phyloP scores from a whole-genome alignment of 2,113 vertebrate genomes.

The Alces alces region DNA sequence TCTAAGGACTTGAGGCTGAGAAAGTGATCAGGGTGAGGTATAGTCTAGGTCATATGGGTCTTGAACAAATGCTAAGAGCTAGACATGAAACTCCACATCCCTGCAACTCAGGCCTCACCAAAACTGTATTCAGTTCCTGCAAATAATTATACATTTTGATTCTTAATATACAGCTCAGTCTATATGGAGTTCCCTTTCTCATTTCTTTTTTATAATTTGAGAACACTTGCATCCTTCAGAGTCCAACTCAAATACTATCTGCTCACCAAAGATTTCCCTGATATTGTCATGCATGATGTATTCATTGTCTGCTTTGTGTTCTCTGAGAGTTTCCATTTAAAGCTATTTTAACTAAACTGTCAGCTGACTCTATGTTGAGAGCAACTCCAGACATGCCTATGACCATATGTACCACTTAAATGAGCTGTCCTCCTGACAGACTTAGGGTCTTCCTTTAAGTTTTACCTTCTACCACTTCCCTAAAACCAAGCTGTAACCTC shows the following conservation, averaged over 20 bases:
- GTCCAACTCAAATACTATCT: not conserved
- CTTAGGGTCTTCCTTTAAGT: not conserved
- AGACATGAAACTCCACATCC: not conserved
- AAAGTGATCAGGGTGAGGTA: not conserved
- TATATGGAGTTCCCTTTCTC: not conserved
- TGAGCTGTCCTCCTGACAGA: not conserved
- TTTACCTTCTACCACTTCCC: not conserved
- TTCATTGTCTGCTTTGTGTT: not conserved
- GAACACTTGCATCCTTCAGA: not conserved
- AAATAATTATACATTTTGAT: not conserved
- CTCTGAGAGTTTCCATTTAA: not conserved
- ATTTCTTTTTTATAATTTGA: not conserved
- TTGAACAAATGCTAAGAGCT: not conserved
- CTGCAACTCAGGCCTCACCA: not conserved
- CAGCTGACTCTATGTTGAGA: not conserved
- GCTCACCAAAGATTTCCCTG: not conserved
- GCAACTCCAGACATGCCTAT: not conserved
- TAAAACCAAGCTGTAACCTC: not conserved
- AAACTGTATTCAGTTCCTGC: not conserved
- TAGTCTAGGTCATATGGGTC: not conserved
- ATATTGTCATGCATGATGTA: not conserved
- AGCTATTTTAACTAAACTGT: not conserved
- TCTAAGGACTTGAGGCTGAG: not conserved
- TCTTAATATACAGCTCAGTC: not conserved
- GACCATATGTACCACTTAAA: not conserved